phyloP scores from a whole-genome alignment of 2,888 invertebrate genomes.

The Dioctria rufipes region DNA sequence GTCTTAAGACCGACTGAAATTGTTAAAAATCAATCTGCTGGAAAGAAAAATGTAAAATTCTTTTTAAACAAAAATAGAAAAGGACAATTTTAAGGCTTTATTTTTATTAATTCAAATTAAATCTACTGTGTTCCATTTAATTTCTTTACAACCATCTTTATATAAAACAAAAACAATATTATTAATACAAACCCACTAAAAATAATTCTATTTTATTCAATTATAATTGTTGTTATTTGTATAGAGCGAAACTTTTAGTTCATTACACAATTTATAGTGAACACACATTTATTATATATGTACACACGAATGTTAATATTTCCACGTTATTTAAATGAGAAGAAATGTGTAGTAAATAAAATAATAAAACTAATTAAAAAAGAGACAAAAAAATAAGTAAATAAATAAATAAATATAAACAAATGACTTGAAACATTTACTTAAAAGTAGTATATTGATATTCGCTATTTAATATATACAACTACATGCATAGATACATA shows the following conservation, averaged over 20 bases:
- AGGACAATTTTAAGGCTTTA: conserved; percentile 13
- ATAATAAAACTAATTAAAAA: conserved; percentile 39
- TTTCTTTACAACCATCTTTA: no score
- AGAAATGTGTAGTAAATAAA: conserved; percentile 30
- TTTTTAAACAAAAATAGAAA: conserved; percentile 50
- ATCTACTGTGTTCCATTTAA: not conserved
- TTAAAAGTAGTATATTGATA: conserved; percentile 50
- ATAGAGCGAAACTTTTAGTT: not conserved
- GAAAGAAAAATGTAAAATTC: conserved; percentile 49
- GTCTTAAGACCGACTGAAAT: conserved; percentile 60
- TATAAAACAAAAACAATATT: no score
- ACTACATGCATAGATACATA: conserved; percentile 29
- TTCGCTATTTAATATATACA: conserved; percentile 49
- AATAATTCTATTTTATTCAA: not conserved
- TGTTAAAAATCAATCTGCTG: conserved; percentile 57
- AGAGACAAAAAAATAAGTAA: conserved; percentile 20
- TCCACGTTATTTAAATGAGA: no score
- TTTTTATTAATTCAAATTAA: not conserved
- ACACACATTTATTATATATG: no score
- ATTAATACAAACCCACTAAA: no score
- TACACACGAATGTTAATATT: not conserved
- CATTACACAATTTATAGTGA: not conserved
- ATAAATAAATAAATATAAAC: conserved; percentile 40
- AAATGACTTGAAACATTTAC: conserved; percentile 30
- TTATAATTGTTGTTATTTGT: not conserved